These are phyloP conservation scores for Acheta domesticus DNA, from an alignment of 2,888 invertebrate genomes.

Conservation along the genomic window DNA sequence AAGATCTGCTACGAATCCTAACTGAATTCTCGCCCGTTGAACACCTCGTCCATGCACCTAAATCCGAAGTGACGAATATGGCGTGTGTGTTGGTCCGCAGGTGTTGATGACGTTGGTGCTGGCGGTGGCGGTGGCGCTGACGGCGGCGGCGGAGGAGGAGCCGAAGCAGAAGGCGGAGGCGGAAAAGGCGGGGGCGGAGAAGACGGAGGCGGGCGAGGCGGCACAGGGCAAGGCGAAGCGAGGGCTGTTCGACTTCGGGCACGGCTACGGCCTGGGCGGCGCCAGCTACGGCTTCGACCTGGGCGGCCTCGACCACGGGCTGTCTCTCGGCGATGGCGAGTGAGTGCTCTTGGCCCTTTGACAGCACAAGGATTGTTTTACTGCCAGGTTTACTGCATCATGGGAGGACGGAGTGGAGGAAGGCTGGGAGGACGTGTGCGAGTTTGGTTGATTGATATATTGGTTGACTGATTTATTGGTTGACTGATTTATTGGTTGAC, in stretches of 20 bases:
- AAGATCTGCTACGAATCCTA: too few relatives aligned
- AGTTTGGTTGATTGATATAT: too few relatives aligned
- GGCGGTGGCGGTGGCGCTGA: conserved; percentile 19
- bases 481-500: too few relatives aligned
- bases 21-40: too few relatives aligned
- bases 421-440: too few relatives aligned
- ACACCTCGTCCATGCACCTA: too few relatives aligned
- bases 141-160: conserved; percentile 40
- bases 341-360: neutral
- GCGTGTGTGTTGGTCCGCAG: too few relatives aligned
- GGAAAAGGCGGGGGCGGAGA: conserved; percentile 42
- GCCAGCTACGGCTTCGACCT: conserved; percentile 29
- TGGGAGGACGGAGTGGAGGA: too few relatives aligned
- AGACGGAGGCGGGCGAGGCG: conserved; percentile 39
- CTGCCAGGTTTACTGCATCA: too few relatives aligned
- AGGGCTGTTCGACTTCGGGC: conserved; percentile 47
- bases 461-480: too few relatives aligned
- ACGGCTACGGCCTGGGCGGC: conserved; percentile 24
- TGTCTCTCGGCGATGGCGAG: conserved; percentile 40
- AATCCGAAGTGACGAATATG: too few relatives aligned
- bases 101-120: neutral
- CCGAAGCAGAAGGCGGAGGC: conserved; percentile 46
- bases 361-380: too few relatives aligned
- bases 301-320: conserved; percentile 34
- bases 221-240: conserved; percentile 49